Evolutionary conservation across 2,888 invertebrate species (phyloP).

Genomic region (Melinopterus prodromus): DNA sequence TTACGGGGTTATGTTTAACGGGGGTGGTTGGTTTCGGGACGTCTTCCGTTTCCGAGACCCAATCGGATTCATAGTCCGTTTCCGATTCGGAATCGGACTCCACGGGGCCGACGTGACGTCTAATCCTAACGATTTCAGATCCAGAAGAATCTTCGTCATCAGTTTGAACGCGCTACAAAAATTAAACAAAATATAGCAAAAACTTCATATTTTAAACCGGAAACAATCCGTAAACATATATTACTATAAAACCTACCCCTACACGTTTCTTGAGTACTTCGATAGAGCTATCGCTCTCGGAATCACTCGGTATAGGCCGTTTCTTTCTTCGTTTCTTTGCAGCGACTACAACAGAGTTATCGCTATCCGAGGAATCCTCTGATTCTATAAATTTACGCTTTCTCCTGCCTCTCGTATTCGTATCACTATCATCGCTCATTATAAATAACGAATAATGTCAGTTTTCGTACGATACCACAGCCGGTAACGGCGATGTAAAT

Average conservation of each 20-base stretch:
- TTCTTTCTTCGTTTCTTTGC: conserved; percentile 39
- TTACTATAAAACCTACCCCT: conserved; percentile 54
- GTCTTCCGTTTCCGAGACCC: conserved; percentile 32
- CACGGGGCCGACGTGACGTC: conserved; percentile 14
- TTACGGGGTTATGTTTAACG: conserved; percentile 53
- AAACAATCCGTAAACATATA: no score
- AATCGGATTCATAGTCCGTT: conserved; percentile 34
- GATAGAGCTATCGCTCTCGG: conserved; percentile 63
- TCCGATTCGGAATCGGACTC: conserved; percentile 24
- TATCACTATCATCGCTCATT: conserved; percentile 56
- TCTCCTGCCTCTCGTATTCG: conserved; percentile 39
- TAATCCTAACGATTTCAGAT: conserved; percentile 30
- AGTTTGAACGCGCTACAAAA: conserved; percentile 65
- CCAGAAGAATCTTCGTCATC: conserved; percentile 58
- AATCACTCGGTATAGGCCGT: conserved; percentile 43
- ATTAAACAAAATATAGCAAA: conserved; percentile 46
- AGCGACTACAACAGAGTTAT: conserved; percentile 42
- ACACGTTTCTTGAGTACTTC: conserved; percentile 59
- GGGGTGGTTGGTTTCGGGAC: background rate
- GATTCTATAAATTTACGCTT: conserved; percentile 47
- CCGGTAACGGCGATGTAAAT: background rate
- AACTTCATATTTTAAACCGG: no score
- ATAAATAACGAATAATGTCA: conserved; percentile 18
- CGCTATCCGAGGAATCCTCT: conserved; percentile 46
- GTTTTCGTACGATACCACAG: background rate